A percentile compares a stretch with the other conserved stretches of the same genome.
Evolutionary conservation across 1,140 invertebrate genomes (phyloP).

Genomic region (Zaprionus camerounensis): DNA sequence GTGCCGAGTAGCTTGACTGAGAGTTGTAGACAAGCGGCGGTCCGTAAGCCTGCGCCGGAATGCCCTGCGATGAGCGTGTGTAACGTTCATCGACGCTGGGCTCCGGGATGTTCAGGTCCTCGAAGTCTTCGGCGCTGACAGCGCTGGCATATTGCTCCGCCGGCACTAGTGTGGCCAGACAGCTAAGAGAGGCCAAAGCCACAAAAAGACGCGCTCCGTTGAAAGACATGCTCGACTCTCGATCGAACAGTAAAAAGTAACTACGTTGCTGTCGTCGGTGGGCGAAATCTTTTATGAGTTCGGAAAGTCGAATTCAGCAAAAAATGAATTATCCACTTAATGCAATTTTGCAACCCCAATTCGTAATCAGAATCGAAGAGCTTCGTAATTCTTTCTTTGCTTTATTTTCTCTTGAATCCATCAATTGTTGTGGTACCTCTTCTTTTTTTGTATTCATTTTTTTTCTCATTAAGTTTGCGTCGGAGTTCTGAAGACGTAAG

Average conservation of each 20-base stretch:
- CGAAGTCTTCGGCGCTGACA: slow-evolving; percentile 34
- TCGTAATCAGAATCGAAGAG: background rate
- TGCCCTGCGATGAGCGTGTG: slow-evolving; percentile 26
- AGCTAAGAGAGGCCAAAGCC: slow-evolving; percentile 39
- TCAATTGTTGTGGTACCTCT: slow-evolving; percentile 9
- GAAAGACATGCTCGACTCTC: slow-evolving; percentile 40
- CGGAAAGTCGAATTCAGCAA: slow-evolving; percentile 52
- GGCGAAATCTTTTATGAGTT: slow-evolving; percentile 53
- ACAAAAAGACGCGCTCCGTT: slow-evolving; percentile 37
- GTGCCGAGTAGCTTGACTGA: slow-evolving; percentile 43
- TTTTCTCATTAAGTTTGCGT: slow-evolving; percentile 11
- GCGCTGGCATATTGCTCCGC: slow-evolving; percentile 4
- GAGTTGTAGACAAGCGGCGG: slow-evolving; percentile 58
- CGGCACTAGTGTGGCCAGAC: slow-evolving; percentile 31
- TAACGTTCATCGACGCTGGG: slow-evolving; percentile 41
- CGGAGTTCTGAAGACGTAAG: slow-evolving; percentile 23
- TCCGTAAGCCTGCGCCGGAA: slow-evolving; percentile 56
- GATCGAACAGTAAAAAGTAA: slow-evolving; percentile 28
- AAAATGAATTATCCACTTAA: slow-evolving; percentile 31
- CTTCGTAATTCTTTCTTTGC: slow-evolving; percentile 9
- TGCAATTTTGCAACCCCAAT: slow-evolving; percentile 46
- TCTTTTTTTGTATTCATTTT: slow-evolving; percentile 1
- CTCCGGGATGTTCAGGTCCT: slow-evolving; percentile 44
- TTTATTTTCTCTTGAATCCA: slow-evolving; percentile 27
- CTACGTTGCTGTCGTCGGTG: slow-evolving; percentile 13